A percentile compares a stretch with the other conserved stretches of the same genome.
Evolutionary conservation across 2,113 vertebrate genomes (phyloP).

Genomic region (Scomber japonicus): DNA sequence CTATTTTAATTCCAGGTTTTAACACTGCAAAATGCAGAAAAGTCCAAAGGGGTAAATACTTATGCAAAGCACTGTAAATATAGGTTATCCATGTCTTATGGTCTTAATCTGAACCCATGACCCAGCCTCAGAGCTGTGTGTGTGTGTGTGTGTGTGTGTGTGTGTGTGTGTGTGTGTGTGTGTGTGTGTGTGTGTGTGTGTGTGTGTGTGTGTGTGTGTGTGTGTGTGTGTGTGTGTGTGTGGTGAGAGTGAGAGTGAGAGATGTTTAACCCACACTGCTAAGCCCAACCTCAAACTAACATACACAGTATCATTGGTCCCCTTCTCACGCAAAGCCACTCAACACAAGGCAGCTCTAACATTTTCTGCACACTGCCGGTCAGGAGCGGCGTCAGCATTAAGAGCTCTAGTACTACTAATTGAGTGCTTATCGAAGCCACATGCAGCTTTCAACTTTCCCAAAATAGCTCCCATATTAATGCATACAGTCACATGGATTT

Average conservation of each 20-base stretch:
- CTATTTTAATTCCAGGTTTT: too few relatives aligned
- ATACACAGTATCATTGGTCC: slow-evolving; percentile 16
- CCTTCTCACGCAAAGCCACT: slow-evolving; percentile 31
- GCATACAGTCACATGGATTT: slow-evolving; percentile 3
- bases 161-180: slow-evolving; percentile 12
- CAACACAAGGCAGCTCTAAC: slow-evolving; percentile 58
- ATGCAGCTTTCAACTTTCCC: slow-evolving; percentile 17
- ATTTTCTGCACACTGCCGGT: slow-evolving; percentile 49
- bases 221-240: not conserved
- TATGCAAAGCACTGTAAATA: slow-evolving; percentile 44
- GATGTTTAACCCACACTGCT: slow-evolving; percentile 57
- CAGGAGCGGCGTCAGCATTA: slow-evolving; percentile 31
- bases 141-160: slow-evolving; percentile 29
- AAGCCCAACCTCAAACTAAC: slow-evolving; percentile 51
- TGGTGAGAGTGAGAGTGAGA: not conserved
- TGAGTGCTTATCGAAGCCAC: slow-evolving; percentile 42
- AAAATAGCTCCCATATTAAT: slow-evolving; percentile 38
- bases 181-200: not conserved
- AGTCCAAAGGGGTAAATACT: not conserved
- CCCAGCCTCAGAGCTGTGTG: slow-evolving; percentile 50
- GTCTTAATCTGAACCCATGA: slow-evolving; percentile 75
- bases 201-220: not conserved
- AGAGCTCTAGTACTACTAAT: slow-evolving; percentile 45
- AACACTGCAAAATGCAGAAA: too few relatives aligned
- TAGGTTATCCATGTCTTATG: slow-evolving; percentile 76